Base-by-base conservation (phyloP, 1,140 invertebrate genomes). In the Lycorma delicatula region DNA sequence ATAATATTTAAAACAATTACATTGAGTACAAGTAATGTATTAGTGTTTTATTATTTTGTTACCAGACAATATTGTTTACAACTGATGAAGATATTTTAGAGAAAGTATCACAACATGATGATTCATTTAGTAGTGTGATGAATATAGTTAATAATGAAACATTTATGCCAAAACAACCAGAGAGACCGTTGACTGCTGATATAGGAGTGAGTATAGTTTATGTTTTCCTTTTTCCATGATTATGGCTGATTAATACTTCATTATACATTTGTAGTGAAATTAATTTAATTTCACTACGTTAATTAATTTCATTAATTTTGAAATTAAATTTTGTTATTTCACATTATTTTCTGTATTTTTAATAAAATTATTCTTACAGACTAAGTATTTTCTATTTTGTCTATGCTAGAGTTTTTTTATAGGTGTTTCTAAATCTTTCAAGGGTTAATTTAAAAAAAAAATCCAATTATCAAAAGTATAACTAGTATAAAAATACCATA, bases 11-110 rank as follows among this genome's bases (percentile, higher is more conserved):
- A n/a, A n/a, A n/a, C n/a, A n/a, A n/a, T n/a, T n/a, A n/a, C n/a
- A n/a, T n/a, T n/a, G n/a, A n/a, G n/a, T n/a, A n/a, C n/a, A n/a
- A n/a, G n/a, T n/a, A n/a, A n/a, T n/a, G n/a, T n/a, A n/a, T n/a
- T n/a, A n/a, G n/a, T n/a, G n/a, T n/a, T n/a, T n/a, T n/a, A n/a
- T n/a, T n/a, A n/a, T n/a, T 63, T 48, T 61, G 16, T 57, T 75
- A 81, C 38, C 72, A 91, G 87, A 90, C 87, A 16, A 89, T 91
- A 63, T 72, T 91, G 51, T 91, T 89, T 69, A 89, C 87, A 23
- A 86, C 81, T 53, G 80, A 88, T 66, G 81, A 88, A 51, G 67
- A 70, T 20, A 87, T 89, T 54, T 72, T 91, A 23, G 85, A 90
- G 70, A 68, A 75, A n/a, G 81, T 91, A 49, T 79, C 85, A 49